Evolutionary conservation across 1,140 invertebrate species (phyloP).

Genomic region (Patella vulgata): DNA sequence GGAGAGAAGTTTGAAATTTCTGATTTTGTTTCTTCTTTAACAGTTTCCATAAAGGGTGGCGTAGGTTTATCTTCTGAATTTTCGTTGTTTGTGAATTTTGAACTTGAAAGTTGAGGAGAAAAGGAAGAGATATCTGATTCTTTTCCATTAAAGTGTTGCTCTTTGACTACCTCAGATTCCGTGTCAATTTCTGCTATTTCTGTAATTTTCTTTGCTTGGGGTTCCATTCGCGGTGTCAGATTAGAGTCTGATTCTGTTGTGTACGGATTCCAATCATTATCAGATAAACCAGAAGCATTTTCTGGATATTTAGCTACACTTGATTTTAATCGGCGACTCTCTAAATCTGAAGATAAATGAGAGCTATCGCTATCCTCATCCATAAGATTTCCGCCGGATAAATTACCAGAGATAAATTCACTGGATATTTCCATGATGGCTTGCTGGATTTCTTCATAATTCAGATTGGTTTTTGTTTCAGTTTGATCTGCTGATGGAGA

Average conservation of each 20-base stretch:
- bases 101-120: too few species aligned
- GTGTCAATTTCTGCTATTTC: too few species aligned
- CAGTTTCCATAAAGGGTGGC: too few species aligned
- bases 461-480: constrained; percentile 7
- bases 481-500: neutral
- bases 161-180: too few species aligned
- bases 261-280: constrained; percentile 42
- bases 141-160: too few species aligned
- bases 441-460: constrained; percentile 25
- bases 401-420: constrained; percentile 31
- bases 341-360: constrained; percentile 25
- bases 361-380: constrained; percentile 34
- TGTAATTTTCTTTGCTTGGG: neutral
- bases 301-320: constrained; percentile 32
- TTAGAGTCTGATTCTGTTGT: constrained; percentile 41
- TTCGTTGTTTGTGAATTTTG: too few species aligned
- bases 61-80: too few species aligned
- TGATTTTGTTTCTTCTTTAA: too few species aligned
- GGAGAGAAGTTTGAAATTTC: too few species aligned
- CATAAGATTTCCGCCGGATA: neutral
- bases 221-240: constrained; percentile 20
- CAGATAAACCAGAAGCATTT: constrained; percentile 31
- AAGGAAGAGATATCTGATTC: too few species aligned
- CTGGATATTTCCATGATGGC: constrained; percentile 38
- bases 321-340: constrained; percentile 6